Evolutionary conservation across 2,113 vertebrate genomes (phyloP).

Genomic region (Erythrocercus mccallii): DNA sequence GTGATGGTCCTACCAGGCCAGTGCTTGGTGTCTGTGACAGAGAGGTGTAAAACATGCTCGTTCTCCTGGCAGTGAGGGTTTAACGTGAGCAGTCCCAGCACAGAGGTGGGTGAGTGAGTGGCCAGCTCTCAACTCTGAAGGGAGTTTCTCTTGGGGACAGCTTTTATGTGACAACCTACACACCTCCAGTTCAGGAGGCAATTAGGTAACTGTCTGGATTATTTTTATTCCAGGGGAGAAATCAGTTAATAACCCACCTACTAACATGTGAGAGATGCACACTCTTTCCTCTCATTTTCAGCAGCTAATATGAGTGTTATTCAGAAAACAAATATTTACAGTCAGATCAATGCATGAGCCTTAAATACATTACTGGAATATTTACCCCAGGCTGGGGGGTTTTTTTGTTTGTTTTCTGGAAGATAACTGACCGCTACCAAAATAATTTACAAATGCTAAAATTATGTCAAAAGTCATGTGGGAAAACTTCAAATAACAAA

Average conservation of each 20-base stretch:
- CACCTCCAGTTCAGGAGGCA: not conserved
- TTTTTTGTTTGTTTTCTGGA: not conserved
- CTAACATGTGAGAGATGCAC: not conserved
- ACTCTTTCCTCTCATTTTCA: not conserved
- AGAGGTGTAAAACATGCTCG: not conserved
- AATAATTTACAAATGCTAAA: not conserved
- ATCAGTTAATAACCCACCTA: not conserved
- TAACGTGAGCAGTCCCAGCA: not conserved
- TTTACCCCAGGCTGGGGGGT: not conserved
- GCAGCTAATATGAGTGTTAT: not conserved
- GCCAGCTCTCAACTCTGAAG: not conserved
- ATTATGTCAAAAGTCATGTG: not conserved
- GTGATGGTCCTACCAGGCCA: not conserved
- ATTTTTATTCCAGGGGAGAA: not conserved
- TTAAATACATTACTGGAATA: not conserved
- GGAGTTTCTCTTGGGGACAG: not conserved
- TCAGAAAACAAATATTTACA: not conserved
- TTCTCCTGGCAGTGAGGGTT: not conserved
- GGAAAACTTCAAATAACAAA: slow-evolving; percentile 20
- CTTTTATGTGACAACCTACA: not conserved
- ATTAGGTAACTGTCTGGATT: not conserved
- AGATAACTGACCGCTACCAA: not conserved
- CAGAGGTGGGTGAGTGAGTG: not conserved
- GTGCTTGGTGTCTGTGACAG: not conserved
- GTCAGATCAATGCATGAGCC: not conserved